Percentiles rank a stretch among this genome's conserved stretches.
These are phyloP conservation scores for Odontothrips loti DNA, from an alignment of 2,888 invertebrate species.

Conservation along the genomic window DNA sequence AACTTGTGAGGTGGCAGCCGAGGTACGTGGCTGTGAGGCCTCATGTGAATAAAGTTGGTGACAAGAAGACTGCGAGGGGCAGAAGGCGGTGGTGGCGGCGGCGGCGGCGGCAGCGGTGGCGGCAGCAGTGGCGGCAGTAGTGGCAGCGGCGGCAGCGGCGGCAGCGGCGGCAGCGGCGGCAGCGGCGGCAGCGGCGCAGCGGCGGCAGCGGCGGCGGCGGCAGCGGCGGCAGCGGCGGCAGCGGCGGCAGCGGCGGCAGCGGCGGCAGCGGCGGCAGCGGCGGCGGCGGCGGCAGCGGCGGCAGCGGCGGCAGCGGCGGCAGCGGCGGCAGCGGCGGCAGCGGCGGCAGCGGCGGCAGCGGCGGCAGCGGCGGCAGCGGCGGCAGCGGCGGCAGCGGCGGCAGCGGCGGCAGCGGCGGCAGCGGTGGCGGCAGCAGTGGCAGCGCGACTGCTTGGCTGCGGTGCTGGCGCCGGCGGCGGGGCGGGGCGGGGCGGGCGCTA, in stretches of 20 bases:
- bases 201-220: too few species aligned
- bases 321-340: background rate
- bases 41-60: constrained; percentile 2
- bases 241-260: background rate
- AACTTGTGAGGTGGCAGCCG: background rate
- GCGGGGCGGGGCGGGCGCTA: background rate
- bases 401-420: background rate
- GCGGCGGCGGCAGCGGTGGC: background rate
- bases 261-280: background rate
- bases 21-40: background rate
- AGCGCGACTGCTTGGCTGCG: too few species aligned
- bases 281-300: background rate
- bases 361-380: background rate
- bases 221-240: background rate
- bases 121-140: too few species aligned
- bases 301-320: background rate
- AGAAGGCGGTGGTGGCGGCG: background rate
- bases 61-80: background rate
- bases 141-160: background rate
- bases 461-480: too few species aligned
- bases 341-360: too few species aligned
- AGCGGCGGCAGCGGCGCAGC: background rate
- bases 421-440: too few species aligned
- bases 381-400: background rate
- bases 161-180: background rate